These are phyloP conservation scores for Coleophora flavipennella DNA, from an alignment of 2,888 invertebrate genomes.

Conservation along the genomic window DNA sequence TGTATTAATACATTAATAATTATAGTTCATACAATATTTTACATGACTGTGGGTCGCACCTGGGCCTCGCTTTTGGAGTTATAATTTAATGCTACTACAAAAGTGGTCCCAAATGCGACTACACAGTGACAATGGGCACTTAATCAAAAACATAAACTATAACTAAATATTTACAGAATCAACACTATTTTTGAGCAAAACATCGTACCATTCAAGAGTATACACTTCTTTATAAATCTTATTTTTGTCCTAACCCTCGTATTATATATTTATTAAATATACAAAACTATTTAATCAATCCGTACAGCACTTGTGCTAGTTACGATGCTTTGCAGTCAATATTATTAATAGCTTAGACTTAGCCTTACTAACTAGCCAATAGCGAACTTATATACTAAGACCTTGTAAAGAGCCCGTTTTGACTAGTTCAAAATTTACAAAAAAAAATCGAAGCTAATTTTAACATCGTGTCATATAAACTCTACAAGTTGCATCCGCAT, in stretches of 20 bases:
- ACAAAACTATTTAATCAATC: too few relatives aligned
- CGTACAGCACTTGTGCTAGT: too few relatives aligned
- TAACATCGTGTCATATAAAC: too few relatives aligned
- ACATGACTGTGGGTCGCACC: slow-evolving; percentile 36
- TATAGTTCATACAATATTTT: slow-evolving; percentile 28
- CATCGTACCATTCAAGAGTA: slow-evolving; percentile 21
- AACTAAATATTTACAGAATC: slow-evolving; percentile 26
- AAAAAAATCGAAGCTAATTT: too few relatives aligned
- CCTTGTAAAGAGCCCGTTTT: neutral
- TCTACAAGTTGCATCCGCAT: too few relatives aligned
- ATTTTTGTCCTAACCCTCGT: too few relatives aligned
- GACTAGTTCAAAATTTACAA: neutral
- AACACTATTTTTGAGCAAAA: slow-evolving; percentile 26
- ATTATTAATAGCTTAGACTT: too few relatives aligned
- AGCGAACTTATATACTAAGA: too few relatives aligned
- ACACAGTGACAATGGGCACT: slow-evolving; percentile 20
- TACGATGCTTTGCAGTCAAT: too few relatives aligned
- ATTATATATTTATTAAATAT: too few relatives aligned
- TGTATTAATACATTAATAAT: slow-evolving; percentile 35
- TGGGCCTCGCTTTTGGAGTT: slow-evolving; percentile 22
- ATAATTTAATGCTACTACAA: slow-evolving; percentile 21
- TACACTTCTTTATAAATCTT: slow-evolving; percentile 8
- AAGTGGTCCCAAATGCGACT: slow-evolving; percentile 33
- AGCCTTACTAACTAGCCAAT: too few relatives aligned
- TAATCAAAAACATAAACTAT: slow-evolving; percentile 7